Conservation (phyloP, 2,797 vertebrate species). For the Tiaroga cobitis region DNA sequence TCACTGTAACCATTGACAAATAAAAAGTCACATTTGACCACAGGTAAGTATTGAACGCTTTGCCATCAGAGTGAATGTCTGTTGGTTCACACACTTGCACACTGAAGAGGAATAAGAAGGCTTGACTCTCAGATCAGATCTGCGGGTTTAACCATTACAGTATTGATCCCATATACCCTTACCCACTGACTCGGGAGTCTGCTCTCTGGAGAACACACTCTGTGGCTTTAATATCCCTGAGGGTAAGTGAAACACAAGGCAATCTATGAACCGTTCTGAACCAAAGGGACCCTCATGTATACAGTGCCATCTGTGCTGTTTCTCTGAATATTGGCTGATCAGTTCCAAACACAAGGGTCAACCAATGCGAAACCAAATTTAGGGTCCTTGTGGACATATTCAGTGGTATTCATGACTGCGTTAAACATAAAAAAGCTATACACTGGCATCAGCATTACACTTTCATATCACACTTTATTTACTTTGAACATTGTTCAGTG, state of each 20-base stretch:
- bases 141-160: not conserved
- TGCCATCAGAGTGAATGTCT: not conserved
- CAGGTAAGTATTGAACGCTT: not conserved
- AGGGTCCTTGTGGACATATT: not conserved
- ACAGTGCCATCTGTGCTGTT: conserved; percentile 21
- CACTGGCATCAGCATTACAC: not conserved
- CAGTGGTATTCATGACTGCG: not conserved
- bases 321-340: conserved; percentile 1
- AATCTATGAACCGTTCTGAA: not conserved
- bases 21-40: not conserved
- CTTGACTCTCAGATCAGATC: conserved; percentile 8
- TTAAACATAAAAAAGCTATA: not conserved
- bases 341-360: not conserved
- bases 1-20: not conserved
- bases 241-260: conserved; percentile 3
- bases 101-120: not conserved
- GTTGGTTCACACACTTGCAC: not conserved
- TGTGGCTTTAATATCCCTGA: conserved; percentile 20
- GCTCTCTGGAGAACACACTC: not conserved
- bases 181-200: not conserved
- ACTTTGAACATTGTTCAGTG: not conserved
- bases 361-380: not conserved
- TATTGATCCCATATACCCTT: conserved; percentile 19
- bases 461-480: not conserved
- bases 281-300: not conserved